Evolutionary conservation across 2,888 invertebrate genomes (phyloP).

Genomic region (Thecocarcelia acutangulata): DNA sequence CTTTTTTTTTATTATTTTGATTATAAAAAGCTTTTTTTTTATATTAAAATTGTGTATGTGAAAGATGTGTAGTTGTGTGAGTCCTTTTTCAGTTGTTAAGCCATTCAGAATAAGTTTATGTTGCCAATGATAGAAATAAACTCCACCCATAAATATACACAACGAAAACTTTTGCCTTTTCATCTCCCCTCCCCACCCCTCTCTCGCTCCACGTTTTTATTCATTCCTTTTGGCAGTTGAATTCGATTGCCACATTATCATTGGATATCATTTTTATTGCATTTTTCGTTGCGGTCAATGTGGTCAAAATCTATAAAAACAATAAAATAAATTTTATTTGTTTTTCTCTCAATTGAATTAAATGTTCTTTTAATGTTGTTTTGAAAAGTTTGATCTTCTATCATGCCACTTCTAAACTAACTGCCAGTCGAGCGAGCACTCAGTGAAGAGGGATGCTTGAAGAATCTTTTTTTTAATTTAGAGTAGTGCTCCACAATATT

Average conservation of each 20-base stretch:
- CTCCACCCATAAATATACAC: conserved; percentile 63
- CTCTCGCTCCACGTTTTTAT: conserved; percentile 3
- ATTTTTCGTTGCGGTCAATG: conserved; percentile 74
- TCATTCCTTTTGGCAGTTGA: conserved; percentile 50
- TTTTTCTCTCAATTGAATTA: conserved; percentile 79
- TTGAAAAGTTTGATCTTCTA: conserved; percentile 55
- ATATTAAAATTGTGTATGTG: conserved; percentile 18
- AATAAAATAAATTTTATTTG: conserved; percentile 77
- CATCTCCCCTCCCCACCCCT: conserved; percentile 1
- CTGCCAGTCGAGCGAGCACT: neutral
- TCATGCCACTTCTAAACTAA: neutral
- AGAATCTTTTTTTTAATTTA: neutral
- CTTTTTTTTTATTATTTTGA: conserved; percentile 22
- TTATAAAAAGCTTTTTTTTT: conserved; percentile 26
- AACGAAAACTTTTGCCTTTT: neutral
- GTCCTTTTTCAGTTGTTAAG: conserved; percentile 31
- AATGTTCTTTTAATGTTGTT: conserved; percentile 76
- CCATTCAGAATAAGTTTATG: conserved; percentile 55
- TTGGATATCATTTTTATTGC: conserved; percentile 75
- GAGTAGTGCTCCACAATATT: too few relatives aligned
- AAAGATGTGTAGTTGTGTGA: neutral
- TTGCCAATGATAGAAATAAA: conserved; percentile 58
- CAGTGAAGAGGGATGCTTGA: neutral
- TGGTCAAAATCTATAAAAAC: conserved; percentile 68
- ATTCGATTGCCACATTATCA: conserved; percentile 70